Base-by-base conservation (phyloP, 2,113 vertebrate species). In the Lonchura striata region DNA sequence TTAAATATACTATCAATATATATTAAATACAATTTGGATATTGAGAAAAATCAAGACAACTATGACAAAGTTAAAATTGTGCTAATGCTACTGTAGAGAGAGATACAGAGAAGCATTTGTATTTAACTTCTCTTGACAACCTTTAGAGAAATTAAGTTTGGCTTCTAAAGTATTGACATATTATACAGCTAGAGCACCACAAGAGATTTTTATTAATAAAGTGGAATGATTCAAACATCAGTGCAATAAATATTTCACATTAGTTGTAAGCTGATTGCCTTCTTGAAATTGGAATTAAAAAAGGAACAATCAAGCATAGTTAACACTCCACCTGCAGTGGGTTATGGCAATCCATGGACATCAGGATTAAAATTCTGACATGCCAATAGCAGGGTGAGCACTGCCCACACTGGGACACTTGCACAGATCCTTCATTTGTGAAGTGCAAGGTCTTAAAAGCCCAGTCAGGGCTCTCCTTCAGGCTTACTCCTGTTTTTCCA, bases 181-280 rank as follows among this genome's bases (percentile, higher is more conserved):
- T 54, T 75, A 77, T 25, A 74, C 50, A 77, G 71, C 18, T 13
- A 63, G 52, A 78, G 17, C 15, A 71, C 57, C 87, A 64, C 82
- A 68, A 33, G 57, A 80, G 50, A 77, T 59, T 96, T 80, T 95
- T 89, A 80, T 88, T 90, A 94, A 92, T 95, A 70, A 42, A 42
- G 41, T 42, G 41, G 41, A 42, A 86, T 54, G 54, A 79, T 82
- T 90, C 50, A 85, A 92, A 94, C 72, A 56, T 72, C 66, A 39
- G 42, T 30, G 71, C 41, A 88, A 61, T 63, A 90, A 90, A 90
- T 83, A 93, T 50, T 77, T 88, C 35, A 77, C 42, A 80, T 42
- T 85, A 86, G 63, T 59, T 72, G 66, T 75, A 82, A 89, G 57
- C 65, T 35, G 41, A 57, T 82, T 93, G 44, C 49, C 70, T 79